Evolutionary conservation across 64 coral and sea anemone genomes (phyloP).

Genomic region (Anthopleura sola): DNA sequence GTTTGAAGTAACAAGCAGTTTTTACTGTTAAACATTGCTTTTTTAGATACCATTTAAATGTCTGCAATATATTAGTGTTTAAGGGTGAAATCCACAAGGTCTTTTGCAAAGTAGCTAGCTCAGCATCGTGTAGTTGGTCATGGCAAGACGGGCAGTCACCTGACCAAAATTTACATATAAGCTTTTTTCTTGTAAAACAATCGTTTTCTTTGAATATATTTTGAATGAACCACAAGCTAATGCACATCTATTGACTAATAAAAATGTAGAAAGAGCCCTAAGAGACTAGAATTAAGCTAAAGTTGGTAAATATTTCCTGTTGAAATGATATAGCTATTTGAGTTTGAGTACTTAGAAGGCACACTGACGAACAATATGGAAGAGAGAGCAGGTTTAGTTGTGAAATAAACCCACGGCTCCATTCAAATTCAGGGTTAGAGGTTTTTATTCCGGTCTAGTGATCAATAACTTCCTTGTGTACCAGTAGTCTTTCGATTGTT

Average conservation of each 20-base stretch:
- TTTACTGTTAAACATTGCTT: background rate
- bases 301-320: background rate
- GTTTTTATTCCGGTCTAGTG: background rate
- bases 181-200: no score
- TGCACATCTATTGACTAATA: background rate
- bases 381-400: no score
- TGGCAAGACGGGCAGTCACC: background rate
- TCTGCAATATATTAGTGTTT: background rate
- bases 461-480: background rate
- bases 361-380: background rate
- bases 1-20: background rate
- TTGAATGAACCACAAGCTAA: background rate
- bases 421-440: no score
- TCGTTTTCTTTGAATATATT: background rate
- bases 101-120: background rate
- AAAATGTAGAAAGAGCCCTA: background rate
- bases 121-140: background rate
- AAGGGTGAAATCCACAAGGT: constrained; percentile 1
- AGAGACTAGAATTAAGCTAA: background rate
- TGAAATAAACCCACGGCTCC: background rate
- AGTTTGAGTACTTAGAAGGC: background rate
- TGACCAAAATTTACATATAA: constrained; percentile 2
- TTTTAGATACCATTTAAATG: background rate
- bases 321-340: background rate
- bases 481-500: background rate